Evolutionary conservation across 1,140 invertebrate species (phyloP).

Genomic region (Heterodera carotae): DNA sequence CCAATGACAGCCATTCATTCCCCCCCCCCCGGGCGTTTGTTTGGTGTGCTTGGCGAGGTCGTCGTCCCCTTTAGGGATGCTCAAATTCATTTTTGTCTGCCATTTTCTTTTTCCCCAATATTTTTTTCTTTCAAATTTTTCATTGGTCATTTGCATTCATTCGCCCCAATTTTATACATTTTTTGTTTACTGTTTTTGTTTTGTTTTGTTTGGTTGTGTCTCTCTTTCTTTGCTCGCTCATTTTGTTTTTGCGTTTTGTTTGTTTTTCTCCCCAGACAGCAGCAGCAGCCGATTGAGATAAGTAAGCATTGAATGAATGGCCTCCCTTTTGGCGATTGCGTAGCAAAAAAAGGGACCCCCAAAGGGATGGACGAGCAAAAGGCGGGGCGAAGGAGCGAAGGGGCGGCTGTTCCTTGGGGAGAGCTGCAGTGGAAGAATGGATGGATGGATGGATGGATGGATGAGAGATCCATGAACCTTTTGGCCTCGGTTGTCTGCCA

Average conservation of each 20-base stretch:
- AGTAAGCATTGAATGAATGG: neutral
- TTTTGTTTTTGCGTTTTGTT: conserved; percentile 1
- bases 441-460: too few species aligned
- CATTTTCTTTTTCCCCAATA: too few species aligned
- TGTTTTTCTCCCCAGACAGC: neutral
- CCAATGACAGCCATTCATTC: neutral
- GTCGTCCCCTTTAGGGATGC: too few species aligned
- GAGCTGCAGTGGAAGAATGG: too few species aligned
- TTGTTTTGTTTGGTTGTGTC: neutral
- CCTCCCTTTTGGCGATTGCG: too few species aligned
- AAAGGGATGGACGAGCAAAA: too few species aligned
- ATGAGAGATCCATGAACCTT: neutral
- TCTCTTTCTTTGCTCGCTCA: too few species aligned
- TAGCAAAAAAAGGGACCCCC: too few species aligned
- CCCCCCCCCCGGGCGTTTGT: neutral
- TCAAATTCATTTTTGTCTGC: too few species aligned
- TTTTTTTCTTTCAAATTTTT: neutral
- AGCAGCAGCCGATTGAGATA: neutral
- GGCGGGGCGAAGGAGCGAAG: too few species aligned
- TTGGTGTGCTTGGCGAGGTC: too few species aligned
- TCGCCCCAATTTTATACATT: neutral
- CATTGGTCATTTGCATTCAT: neutral
- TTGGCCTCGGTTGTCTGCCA: neutral
- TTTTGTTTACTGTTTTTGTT: neutral
- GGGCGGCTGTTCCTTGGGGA: too few species aligned